Evolutionary conservation across 2,888 invertebrate species (phyloP), one percentile per base, ranked within the genome.

Genomic region (Harpalus rufipes): DNA sequence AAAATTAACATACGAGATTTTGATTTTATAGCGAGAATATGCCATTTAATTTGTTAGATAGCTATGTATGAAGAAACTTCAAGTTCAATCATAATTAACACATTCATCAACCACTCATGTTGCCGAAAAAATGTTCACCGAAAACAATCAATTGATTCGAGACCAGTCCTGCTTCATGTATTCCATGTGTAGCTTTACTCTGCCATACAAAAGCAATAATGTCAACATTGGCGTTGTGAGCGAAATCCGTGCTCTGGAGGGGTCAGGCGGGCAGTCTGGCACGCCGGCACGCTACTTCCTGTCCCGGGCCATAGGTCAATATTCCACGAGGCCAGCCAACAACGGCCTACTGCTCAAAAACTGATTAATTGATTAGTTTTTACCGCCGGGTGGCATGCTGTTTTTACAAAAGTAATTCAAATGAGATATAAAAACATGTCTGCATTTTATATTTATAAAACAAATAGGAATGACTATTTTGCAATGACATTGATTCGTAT

Each of bases 231-330:
- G 10, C 41, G n/a, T 74, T 16, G 72, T 5, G 44, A 63, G 63
- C 72, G 41, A 74, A 68, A 74, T 74, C 51, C 41, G 72, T 74
- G 44, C 72, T 41, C 1, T 16, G 72, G 80, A 2, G 32, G 44
- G 63, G 80, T 41, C 80, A 63, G 63, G 14, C 8, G 41, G n/a
- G 44, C 21, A 61, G 72, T 44, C 41, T 74, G 63, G 56, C 80
- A 25, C 61, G 65, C 51, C 61, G 68, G 82, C 82, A 82, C 82
- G 82, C 82, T 82, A 82, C 82, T 82, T 82, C 82, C 82, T 82
- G 82, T 82, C 72, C 82, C 44, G 82, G 82, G 82, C 68, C 82
- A 72, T 82, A 82, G 68, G 82, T 82, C 82, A 82, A 82, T 82
- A 82, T 82, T 82, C 68, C 82, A 56, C 82, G 65, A 72, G 82